These are phyloP conservation scores for Clarias fuscus DNA, from an alignment of 2,797 vertebrate genomes.

Conservation along the genomic window DNA sequence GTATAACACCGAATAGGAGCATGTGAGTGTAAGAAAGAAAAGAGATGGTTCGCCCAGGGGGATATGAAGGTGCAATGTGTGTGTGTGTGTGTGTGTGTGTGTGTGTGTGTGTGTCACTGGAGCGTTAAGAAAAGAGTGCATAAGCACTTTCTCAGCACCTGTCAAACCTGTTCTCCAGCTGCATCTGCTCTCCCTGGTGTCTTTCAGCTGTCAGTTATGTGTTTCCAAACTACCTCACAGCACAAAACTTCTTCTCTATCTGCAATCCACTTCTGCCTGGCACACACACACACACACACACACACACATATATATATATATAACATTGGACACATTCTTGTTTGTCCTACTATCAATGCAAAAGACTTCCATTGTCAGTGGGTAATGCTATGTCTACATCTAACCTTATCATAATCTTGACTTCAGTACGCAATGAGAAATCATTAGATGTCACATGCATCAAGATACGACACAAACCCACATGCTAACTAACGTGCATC, in stretches of 20 bases:
- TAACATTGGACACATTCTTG: background rate
- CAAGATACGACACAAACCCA: background rate
- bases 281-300: background rate
- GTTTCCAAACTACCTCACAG: slow-evolving; percentile 35
- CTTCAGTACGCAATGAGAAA: background rate
- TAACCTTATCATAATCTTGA: background rate
- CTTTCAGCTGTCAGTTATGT: slow-evolving; percentile 47
- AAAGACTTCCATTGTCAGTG: background rate
- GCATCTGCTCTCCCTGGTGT: slow-evolving; percentile 64
- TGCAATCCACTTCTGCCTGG: background rate
- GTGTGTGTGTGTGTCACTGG: slow-evolving; percentile 36
- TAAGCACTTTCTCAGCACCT: slow-evolving; percentile 62
- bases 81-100: slow-evolving; percentile 14
- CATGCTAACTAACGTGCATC: background rate
- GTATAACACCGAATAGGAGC: background rate
- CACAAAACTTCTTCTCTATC: slow-evolving; percentile 41
- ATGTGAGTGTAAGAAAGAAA: slow-evolving; percentile 47
- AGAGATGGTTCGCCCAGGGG: slow-evolving; percentile 48
- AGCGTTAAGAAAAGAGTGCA: slow-evolving; percentile 52
- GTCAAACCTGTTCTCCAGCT: slow-evolving; percentile 66
- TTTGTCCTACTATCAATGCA: background rate
- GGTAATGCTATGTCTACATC: background rate
- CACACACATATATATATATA: background rate
- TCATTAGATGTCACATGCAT: background rate
- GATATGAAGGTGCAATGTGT: slow-evolving; percentile 8